Percentiles rank a stretch among this genome's conserved stretches.
phyloP scores from a whole-genome alignment of 2,888 invertebrate species.

The Eupithecia tripunctaria region DNA sequence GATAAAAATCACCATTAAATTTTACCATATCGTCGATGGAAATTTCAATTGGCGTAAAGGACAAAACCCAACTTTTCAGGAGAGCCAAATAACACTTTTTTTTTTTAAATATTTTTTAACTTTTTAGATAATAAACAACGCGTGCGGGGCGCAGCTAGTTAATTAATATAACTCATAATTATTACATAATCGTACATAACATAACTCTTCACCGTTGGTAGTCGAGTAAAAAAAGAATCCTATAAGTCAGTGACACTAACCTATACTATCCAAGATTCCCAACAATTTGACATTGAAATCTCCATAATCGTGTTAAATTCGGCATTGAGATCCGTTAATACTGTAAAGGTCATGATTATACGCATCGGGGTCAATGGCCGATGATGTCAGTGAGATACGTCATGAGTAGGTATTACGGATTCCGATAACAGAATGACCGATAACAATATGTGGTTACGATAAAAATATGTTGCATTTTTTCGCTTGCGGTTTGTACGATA shows the following conservation, averaged over 20 bases:
- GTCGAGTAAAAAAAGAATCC: neutral
- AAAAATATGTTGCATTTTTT: constrained; percentile 8
- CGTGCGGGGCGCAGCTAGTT: too few species aligned
- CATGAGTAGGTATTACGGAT: constrained; percentile 21
- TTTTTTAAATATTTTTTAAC: too few species aligned
- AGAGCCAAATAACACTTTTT: too few species aligned
- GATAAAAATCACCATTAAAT: too few species aligned
- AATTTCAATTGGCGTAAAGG: too few species aligned
- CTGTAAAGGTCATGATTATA: constrained; percentile 20
- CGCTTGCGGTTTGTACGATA: constrained; percentile 9
- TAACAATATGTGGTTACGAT: constrained; percentile 6
- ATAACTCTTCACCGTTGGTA: too few species aligned
- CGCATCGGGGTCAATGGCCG: constrained; percentile 29
- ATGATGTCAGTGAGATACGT: constrained; percentile 26
- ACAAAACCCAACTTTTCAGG: too few species aligned
- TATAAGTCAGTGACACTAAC: neutral
- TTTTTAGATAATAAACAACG: too few species aligned
- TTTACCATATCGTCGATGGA: too few species aligned
- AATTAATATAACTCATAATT: too few species aligned
- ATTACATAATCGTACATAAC: too few species aligned
- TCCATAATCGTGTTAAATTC: constrained; percentile 15
- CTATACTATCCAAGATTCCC: neutral
- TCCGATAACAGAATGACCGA: constrained; percentile 25
- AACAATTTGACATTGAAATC: constrained; percentile 18
- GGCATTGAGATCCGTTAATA: constrained; percentile 2